Percentiles rank a stretch among this genome's conserved stretches.
Evolutionary conservation across 2,797 vertebrate genomes (phyloP).

Genomic region (Sylvia borin): DNA sequence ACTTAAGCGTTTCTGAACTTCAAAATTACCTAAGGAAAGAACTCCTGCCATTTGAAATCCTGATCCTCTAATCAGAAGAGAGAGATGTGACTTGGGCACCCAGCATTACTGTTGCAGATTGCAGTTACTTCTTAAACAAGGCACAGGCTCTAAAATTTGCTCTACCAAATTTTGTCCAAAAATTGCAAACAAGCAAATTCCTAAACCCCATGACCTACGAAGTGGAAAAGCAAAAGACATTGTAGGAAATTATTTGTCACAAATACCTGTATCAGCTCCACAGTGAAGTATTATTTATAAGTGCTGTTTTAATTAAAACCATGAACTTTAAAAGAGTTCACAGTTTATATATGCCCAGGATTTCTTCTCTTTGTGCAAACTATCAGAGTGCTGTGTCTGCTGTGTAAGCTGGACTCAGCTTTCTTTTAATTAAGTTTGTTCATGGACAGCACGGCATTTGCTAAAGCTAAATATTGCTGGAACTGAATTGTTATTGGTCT

Average conservation of each 20-base stretch:
- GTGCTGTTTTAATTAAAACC: constrained; percentile 42
- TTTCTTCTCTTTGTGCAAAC: constrained; percentile 42
- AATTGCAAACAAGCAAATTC: background rate
- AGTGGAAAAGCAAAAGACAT: background rate
- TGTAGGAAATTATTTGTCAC: background rate
- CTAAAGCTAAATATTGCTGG: constrained; percentile 43
- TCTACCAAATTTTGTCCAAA: background rate
- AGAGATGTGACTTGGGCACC: background rate
- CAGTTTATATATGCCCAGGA: background rate
- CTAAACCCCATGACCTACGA: background rate
- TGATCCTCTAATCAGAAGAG: background rate
- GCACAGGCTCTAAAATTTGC: background rate
- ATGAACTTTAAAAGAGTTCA: constrained; percentile 41
- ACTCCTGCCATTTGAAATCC: background rate
- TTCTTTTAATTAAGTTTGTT: constrained; percentile 62
- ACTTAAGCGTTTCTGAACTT: background rate
- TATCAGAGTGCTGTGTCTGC: background rate
- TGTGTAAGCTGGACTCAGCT: constrained; percentile 24
- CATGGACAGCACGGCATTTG: constrained; percentile 34
- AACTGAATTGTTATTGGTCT: background rate
- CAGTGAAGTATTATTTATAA: background rate
- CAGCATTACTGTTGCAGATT: background rate
- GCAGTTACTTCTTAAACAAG: background rate
- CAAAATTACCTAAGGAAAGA: background rate
- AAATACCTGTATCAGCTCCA: background rate